Base-by-base conservation (phyloP, 2,113 vertebrate species). In the Australoheros scitulus region DNA sequence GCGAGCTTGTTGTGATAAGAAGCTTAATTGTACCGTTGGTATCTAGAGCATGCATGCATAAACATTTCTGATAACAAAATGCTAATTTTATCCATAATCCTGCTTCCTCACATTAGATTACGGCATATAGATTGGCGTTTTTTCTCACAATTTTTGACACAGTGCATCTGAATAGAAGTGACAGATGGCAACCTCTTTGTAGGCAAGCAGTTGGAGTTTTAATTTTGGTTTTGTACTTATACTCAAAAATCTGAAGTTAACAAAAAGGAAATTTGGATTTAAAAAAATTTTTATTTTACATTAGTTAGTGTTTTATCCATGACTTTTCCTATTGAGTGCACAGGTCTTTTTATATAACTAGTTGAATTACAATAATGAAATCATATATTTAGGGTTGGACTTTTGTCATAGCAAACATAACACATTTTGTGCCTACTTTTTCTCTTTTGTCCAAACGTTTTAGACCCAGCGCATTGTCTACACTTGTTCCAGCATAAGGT, bases 1-100 rank as follows among this genome's bases (percentile, higher is more conserved):
- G 82, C 81, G 50, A 50, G 61, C 84, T 83, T 83, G 84, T 87
- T 89, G 60, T 26, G 43, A 87, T 89, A 84, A 86, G 77, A 58
- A 43, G 72, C 22, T 29, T 84, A 68, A 61, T 91, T 70, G 89
- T 90, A 52, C 34, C 4, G 6, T 17, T 36, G 70, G 57, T 82
- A 61, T 92, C 81, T 83, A 80, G 20, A 75, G 81, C 50, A 74
- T 76, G 76, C 77, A 36, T 79, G 78, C 78, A 81, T 77, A 77
- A 77, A 82, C 76, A 7, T 75, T 38, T 64, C 72, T 60, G 63
- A 82, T 80, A 80, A 81, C 79, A 13, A 85, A 82, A 83, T 86
- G 76, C 58, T 29, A 41, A 82, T 93, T 91, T 65, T 87, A 65
- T 72, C 10, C 38, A 75, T 80, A 59, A 90, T 88, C 82, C 70